Base-by-base conservation (phyloP, 2,888 invertebrate species). In the Cyclophora albipunctata region DNA sequence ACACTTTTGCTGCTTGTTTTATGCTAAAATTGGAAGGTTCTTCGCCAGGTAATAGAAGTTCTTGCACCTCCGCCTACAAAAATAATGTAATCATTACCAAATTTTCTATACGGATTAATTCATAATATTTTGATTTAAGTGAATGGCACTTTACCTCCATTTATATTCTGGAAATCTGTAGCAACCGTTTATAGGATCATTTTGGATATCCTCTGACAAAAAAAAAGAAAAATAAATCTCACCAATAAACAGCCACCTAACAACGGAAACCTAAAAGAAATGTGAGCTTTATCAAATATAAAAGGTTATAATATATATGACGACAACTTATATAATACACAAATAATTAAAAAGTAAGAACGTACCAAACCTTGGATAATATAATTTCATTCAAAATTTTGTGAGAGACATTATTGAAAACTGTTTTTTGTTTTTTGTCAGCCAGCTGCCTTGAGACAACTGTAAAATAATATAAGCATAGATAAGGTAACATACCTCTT, bases 371-470 rank as follows among this genome's bases (percentile, higher is more conserved):
- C 72, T 71, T 72, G 64, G 68, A 71, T 64, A 70, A 67, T 69
- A 63, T 72, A 77, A 77, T 73, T 78, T 81, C 78, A 81, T 82
- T 75, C 37, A 81, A 84, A 82, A 84, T 81, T 84, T 85, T 79
- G 77, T 73, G 67, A 74, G 69, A 77, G 71, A 77, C 78, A 82
- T 82, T 74, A 73, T 78, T 71, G 72, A 67, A 78, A 80, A 79
- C 76, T 80, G 81, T 83, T 84, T 85, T 84, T 84, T 85, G 80
- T 84, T 85, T 84, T 84, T 81, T 75, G 75, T 74, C 77, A 76
- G 62, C 70, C 73, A 77, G 64, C 57, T 64, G 70, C 20, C 20
- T 20, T 20, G 20, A 20, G 20, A 20, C 20, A 20, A 20, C 20
- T 20, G 20, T 20, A 20, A 20, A 20, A 20, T 20, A 20, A 20